These are phyloP conservation scores for Clupea harengus DNA, from an alignment of 2,113 vertebrate species.

Conservation along the genomic window DNA sequence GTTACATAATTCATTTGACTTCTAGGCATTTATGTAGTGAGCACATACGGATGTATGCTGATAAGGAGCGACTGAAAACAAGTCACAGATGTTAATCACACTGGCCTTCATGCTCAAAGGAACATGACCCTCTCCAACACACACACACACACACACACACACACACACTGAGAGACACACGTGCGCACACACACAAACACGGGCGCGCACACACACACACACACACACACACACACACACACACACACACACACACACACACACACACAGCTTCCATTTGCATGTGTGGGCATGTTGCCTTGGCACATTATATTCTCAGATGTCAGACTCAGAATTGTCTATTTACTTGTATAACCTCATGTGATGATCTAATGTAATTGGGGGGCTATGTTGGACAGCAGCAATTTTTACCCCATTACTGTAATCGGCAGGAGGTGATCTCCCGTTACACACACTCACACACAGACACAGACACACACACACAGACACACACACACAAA, in stretches of 20 bases:
- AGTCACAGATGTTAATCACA: not conserved
- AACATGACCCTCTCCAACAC: not conserved
- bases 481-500: not conserved
- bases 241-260: not conserved
- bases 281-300: not conserved
- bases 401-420: not conserved
- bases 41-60: not conserved
- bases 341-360: not conserved
- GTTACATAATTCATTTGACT: slow-evolving; percentile 7
- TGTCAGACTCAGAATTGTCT: not conserved
- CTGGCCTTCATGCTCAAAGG: not conserved
- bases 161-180: not conserved
- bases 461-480: not conserved
- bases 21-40: not conserved
- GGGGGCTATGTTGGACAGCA: not conserved
- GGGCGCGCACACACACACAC: not conserved
- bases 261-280: not conserved
- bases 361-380: not conserved
- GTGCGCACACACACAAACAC: not conserved
- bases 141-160: slow-evolving; percentile 5
- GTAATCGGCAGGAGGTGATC: not conserved
- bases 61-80: not conserved
- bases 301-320: not conserved
- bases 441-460: not conserved
- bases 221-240: not conserved